These are phyloP conservation scores for Hofmannophila pseudospretella DNA, from an alignment of 2,888 invertebrate genomes.

Conservation along the genomic window DNA sequence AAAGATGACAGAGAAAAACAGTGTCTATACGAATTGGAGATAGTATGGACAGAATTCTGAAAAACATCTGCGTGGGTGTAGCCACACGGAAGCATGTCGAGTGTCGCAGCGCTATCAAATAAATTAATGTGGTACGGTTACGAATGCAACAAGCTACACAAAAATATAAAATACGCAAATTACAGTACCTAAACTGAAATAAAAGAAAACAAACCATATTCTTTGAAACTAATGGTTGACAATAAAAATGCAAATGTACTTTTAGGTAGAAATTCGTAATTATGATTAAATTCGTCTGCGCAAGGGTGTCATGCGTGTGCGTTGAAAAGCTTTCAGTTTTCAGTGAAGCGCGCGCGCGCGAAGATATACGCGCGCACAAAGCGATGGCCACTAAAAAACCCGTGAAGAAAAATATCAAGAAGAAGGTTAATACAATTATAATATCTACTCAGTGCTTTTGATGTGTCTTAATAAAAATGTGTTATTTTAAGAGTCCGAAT, in stretches of 20 bases:
- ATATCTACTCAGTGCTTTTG: no score
- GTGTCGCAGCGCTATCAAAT: conserved; percentile 23
- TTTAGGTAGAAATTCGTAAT: conserved; percentile 1
- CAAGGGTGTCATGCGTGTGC: conserved; percentile 32
- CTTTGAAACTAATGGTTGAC: neutral
- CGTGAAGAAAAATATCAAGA: conserved; percentile 42
- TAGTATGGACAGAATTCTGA: conserved; percentile 11
- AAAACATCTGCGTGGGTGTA: conserved; percentile 33
- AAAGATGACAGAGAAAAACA: no score
- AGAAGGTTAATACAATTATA: conserved; percentile 24
- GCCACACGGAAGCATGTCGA: conserved; percentile 18
- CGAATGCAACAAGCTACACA: conserved; percentile 8
- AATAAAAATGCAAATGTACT: neutral
- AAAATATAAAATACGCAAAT: no score
- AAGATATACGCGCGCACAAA: conserved; percentile 42
- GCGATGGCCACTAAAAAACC: conserved; percentile 18
- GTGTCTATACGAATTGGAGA: no score
- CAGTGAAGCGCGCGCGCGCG: conserved; percentile 37
- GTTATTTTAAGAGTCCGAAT: no score
- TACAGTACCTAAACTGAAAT: conserved; percentile 10
- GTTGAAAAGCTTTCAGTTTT: conserved; percentile 39
- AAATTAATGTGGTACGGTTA: conserved; percentile 16
- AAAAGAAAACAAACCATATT: neutral
- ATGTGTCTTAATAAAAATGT: no score
- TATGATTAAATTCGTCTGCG: conserved; percentile 32